Base-by-base conservation (phyloP, 1,140 invertebrate species). In the Lepidurus couesii region DNA sequence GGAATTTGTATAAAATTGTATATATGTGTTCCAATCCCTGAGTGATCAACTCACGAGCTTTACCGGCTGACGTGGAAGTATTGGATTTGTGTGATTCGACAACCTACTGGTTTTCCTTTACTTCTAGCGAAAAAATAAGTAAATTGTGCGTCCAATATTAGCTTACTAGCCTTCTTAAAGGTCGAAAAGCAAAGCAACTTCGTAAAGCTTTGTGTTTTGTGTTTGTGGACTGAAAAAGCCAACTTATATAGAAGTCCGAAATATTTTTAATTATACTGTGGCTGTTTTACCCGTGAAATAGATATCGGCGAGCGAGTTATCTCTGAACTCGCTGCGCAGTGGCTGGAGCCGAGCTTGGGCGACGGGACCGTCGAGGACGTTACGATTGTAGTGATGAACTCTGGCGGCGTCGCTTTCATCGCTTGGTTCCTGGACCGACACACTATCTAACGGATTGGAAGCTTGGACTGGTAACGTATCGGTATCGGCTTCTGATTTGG, bases 251-350 rank as follows among this genome's bases (percentile, higher is more conserved):
- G 0, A 65, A 21, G 4, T 7, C 34, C 3, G 34, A 2, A 65
- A n/a, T 21, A 65, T 65, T 21, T 65, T 65, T 65, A 65, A 65
- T 65, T 65, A 7, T 65, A 7, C 9, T 65, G n/a, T 78, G 77
- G 21, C 9, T 44, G 75, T 44, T 9, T 26, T 79, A 79, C 78
- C 78, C 42, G 78, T 79, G 43, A 79, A 74, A 13, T 79, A 79
- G 45, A 79, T 75, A 74, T 79, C 78, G 5, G 73, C 42, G 6
- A 75, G 74, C 1, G 78, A 79, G 78, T 79, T 74, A n/a, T 79
- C 65, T 11, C 34, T 34, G 24, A 34, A 75, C 24, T 75, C 24
- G 21, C 16, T 75, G 44, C 45, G 74, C 13, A 44, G 42, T n/a
- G 73, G 74, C n/a, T 44, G 44, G 43, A 75, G 44, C 34, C 74